A percentile compares a stretch with the other conserved stretches of the same genome.
These are phyloP conservation scores for Hirtodrosophila duncani DNA, from an alignment of 2,888 invertebrate genomes.

Conservation along the genomic window DNA sequence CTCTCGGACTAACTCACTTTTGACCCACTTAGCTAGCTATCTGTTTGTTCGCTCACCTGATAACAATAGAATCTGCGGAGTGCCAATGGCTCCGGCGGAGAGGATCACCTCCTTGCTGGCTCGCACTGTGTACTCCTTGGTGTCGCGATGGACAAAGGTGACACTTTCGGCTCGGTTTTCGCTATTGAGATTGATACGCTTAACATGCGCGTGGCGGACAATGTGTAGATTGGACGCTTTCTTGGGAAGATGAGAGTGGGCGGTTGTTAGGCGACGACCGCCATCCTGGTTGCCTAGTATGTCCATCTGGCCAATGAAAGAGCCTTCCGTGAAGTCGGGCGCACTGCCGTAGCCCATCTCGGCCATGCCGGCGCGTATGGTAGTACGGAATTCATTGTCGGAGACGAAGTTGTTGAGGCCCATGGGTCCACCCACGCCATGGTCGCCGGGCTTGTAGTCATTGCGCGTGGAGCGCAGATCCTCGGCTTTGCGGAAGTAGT, in stretches of 20 bases:
- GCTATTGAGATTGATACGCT: conserved; percentile 80
- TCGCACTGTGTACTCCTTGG: conserved; percentile 77
- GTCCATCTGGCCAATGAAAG: conserved; percentile 91
- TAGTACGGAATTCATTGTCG: conserved; percentile 83
- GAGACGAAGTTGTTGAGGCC: conserved; percentile 82
- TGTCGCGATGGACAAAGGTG: conserved; percentile 79
- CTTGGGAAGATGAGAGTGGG: conserved; percentile 84
- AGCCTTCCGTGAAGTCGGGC: conserved; percentile 88
- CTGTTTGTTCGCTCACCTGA: conserved; percentile 81
- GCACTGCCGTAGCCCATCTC: conserved; percentile 88
- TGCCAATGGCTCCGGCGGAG: conserved; percentile 93
- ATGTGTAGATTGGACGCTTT: conserved; percentile 81
- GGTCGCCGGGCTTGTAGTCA: conserved; percentile 76
- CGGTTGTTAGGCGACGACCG: conserved; percentile 88
- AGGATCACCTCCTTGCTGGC: conserved; percentile 91
- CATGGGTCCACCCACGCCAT: conserved; percentile 82
- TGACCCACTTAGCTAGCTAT: background rate
- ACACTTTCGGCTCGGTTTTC: conserved; percentile 80
- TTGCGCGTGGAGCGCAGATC: conserved; percentile 80
- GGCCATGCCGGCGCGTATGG: conserved; percentile 89
- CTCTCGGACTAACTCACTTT: no score
- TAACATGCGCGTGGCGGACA: conserved; percentile 81
- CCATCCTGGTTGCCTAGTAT: conserved; percentile 91
- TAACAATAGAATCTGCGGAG: conserved; percentile 93
- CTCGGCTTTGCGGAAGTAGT: conserved; percentile 90